Percentiles rank a stretch among this genome's conserved stretches.
phyloP scores from a whole-genome alignment of 2,888 invertebrate species.

The Cepaea hortensis region DNA sequence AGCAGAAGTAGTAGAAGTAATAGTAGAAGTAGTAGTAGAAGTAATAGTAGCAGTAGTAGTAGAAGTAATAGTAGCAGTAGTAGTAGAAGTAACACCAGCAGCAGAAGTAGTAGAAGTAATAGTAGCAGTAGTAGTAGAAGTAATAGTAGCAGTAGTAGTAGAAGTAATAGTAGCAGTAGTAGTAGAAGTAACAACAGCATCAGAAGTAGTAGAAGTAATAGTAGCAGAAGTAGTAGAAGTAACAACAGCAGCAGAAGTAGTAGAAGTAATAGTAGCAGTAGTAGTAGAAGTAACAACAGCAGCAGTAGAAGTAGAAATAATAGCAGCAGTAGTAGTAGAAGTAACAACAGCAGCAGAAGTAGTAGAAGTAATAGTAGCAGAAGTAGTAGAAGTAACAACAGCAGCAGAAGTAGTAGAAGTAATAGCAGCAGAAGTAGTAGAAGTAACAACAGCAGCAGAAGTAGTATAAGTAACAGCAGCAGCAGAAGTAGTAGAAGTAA shows the following conservation, averaged over 20 bases:
- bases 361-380: too few relatives aligned
- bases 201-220: conserved; percentile 15
- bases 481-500: too few relatives aligned
- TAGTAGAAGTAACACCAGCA: conserved; percentile 18
- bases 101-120: conserved; percentile 9
- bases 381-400: neutral
- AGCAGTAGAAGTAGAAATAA: neutral
- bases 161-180: neutral
- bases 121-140: neutral
- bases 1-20: neutral
- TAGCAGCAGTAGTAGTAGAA: conserved; percentile 17
- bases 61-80: conserved; percentile 32
- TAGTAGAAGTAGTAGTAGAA: conserved; percentile 18
- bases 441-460: conserved; percentile 15
- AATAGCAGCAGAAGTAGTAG: conserved; percentile 29
- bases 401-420: conserved; percentile 15
- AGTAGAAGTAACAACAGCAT: conserved; percentile 23
- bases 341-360: too few relatives aligned
- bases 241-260: conserved; percentile 19
- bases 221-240: conserved; percentile 29
- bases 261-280: neutral
- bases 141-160: neutral
- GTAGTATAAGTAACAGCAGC: neutral
- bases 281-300: neutral
- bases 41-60: conserved; percentile 18